These are phyloP conservation scores for Brachionus rubens DNA, from an alignment of 1,140 invertebrate species.

Conservation along the genomic window DNA sequence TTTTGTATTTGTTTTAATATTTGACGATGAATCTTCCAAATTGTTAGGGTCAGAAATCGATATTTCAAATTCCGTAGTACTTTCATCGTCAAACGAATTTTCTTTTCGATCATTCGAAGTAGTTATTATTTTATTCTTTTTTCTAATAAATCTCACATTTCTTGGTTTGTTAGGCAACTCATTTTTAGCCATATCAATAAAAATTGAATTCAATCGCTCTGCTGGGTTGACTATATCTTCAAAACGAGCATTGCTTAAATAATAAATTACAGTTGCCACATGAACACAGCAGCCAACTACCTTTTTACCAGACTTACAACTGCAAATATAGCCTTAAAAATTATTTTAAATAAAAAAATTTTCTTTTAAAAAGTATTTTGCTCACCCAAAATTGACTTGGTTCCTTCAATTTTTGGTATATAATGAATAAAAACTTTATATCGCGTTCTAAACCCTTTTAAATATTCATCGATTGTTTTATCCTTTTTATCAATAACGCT, in stretches of 20 bases:
- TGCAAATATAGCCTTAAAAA: conserved; percentile 7
- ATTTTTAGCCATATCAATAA: neutral
- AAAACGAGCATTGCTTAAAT: neutral
- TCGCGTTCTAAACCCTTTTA: neutral
- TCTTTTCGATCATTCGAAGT: neutral
- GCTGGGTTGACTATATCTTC: neutral
- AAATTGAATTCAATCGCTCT: neutral
- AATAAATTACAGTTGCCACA: neutral
- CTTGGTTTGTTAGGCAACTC: neutral
- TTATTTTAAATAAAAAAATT: no score
- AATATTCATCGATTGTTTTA: neutral
- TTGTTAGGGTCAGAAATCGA: no score
- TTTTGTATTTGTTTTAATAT: no score
- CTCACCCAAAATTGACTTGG: neutral
- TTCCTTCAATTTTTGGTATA: neutral
- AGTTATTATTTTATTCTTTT: neutral
- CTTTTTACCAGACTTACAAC: neutral
- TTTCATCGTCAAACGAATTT: neutral
- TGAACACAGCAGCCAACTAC: conserved; percentile 1
- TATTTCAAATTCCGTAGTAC: no score
- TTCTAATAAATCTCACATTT: neutral
- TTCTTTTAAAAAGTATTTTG: no score
- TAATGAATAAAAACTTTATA: conserved; percentile 15
- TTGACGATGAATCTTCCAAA: no score
- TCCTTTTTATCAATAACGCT: neutral